A percentile compares a stretch with the other conserved stretches of the same genome.
Conservation (phyloP, 2,888 invertebrate genomes). For the Prosopocoilus inquinatus region DNA sequence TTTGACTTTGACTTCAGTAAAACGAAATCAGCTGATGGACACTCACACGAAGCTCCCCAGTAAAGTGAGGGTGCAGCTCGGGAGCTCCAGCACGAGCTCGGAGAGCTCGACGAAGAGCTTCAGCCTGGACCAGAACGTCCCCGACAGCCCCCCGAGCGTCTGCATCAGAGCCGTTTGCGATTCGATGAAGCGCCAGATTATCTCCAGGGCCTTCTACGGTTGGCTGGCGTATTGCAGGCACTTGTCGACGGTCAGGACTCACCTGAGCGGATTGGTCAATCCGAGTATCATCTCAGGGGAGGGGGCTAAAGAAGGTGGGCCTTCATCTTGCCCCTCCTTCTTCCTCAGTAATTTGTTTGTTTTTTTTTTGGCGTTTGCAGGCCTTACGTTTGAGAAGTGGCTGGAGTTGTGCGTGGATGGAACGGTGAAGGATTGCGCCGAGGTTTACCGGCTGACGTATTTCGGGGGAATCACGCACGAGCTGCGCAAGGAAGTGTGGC, state of each 20-base stretch:
- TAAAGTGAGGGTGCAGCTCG: constrained; percentile 52
- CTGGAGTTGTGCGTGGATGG: constrained; percentile 63
- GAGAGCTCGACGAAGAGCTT: constrained; percentile 60
- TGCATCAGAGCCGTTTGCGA: constrained; percentile 72
- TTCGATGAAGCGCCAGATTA: constrained; percentile 92
- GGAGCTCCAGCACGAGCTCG: constrained; percentile 68
- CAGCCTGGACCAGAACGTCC: constrained; percentile 54
- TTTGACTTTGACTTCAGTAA: constrained; percentile 51
- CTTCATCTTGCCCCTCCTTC: background rate
- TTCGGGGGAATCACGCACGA: constrained; percentile 83
- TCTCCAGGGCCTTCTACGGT: constrained; percentile 93
- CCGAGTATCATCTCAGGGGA: constrained; percentile 67
- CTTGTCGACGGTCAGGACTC: constrained; percentile 87
- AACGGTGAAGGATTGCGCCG: constrained; percentile 61
- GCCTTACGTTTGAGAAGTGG: constrained; percentile 79
- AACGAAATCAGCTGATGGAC: constrained; percentile 68
- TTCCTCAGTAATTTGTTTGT: background rate
- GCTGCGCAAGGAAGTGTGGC: constrained; percentile 81
- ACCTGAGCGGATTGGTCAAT: constrained; percentile 85
- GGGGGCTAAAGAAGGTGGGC: constrained; percentile 56
- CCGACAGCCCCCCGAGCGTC: constrained; percentile 48
- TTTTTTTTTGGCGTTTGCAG: constrained; percentile 24
- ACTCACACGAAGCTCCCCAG: constrained; percentile 49
- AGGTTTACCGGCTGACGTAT: constrained; percentile 81
- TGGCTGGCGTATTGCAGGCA: constrained; percentile 95